phyloP scores from a whole-genome alignment of 2,888 invertebrate genomes.

The Chrysolina oricalcia region DNA sequence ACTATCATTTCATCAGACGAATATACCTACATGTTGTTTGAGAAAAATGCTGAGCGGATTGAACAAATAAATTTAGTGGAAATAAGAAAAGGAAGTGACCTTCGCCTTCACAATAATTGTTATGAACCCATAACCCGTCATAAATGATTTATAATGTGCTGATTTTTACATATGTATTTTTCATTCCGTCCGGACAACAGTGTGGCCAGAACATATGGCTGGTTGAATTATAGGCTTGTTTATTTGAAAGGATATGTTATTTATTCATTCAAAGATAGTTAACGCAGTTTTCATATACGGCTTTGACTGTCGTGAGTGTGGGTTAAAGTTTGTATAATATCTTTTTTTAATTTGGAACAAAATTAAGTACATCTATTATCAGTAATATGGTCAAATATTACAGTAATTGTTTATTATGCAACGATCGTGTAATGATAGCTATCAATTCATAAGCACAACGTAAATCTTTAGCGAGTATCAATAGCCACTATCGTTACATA shows the following conservation, averaged over 20 bases:
- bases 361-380: not conserved
- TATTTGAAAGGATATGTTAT: conserved; percentile 35
- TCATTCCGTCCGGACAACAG: conserved; percentile 43
- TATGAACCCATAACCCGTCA: conserved; percentile 42
- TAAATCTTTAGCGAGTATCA: too few species aligned
- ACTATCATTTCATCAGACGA: too few species aligned
- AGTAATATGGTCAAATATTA: not conserved
- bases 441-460: too few species aligned
- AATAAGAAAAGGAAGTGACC: too few species aligned
- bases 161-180: conserved; percentile 53
- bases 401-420: too few species aligned
- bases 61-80: too few species aligned
- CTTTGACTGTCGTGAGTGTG: not conserved
- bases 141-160: conserved; percentile 53
- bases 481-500: too few species aligned
- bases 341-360: not conserved
- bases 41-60: too few species aligned
- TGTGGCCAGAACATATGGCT: conserved; percentile 28
- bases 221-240: conserved; percentile 38
- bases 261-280: conserved; percentile 30
- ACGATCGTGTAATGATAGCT: too few species aligned
- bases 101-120: conserved; percentile 6
- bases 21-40: too few species aligned
- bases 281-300: conserved; percentile 5
- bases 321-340: not conserved